Base-by-base conservation (phyloP, 2,113 vertebrate species). In the Thymallus thymallus region DNA sequence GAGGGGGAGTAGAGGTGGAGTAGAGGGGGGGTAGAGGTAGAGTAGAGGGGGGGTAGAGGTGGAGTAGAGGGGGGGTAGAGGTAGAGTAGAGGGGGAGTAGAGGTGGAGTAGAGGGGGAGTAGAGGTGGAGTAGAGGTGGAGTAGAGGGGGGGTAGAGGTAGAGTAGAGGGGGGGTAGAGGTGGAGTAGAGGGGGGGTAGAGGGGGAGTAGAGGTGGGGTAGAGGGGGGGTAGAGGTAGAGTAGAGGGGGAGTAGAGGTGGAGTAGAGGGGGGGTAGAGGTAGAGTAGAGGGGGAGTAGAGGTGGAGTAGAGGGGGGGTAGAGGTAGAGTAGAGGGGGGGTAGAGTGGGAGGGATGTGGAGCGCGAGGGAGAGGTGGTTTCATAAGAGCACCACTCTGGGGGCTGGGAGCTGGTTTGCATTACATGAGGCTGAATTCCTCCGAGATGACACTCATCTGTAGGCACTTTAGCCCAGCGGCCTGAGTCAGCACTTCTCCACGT, bases 371-470 rank as follows among this genome's bases (percentile, higher is more conserved):
- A 68, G 41, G 35, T 13, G 29, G 55, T 10, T 18, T 22, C 30
- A 79, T 81, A 77, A 80, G 79, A 69, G 63, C 71, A 51, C 48
- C 73, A 71, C 76, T 84, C 83, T 82, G 88, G 77, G 88, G 85
- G 90, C 90, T 87, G 85, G 62, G 62, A 91, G 90, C 94, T 95
- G 94, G 94, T 96, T 95, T 95, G 94, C 95, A 96, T 96, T 96
- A 96, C 94, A 95, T 95, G 94, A 95, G 94, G 91, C 93, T 80
- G 94, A 95, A 95, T 95, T 94, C 94, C 94, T 94, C 92, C 85
- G 94, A 95, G 95, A 95, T 94, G 91, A 95, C 94, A 94, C 93
- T 93, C 95, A 95, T 95, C 95, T 95, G 94, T 94, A 93, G 94
- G 48, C 94, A 94, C 92, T 95, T 94, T 95, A 94, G 94, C 68